Conservation (phyloP, 2,113 vertebrate species). For the Potamarius usumacintae region DNA sequence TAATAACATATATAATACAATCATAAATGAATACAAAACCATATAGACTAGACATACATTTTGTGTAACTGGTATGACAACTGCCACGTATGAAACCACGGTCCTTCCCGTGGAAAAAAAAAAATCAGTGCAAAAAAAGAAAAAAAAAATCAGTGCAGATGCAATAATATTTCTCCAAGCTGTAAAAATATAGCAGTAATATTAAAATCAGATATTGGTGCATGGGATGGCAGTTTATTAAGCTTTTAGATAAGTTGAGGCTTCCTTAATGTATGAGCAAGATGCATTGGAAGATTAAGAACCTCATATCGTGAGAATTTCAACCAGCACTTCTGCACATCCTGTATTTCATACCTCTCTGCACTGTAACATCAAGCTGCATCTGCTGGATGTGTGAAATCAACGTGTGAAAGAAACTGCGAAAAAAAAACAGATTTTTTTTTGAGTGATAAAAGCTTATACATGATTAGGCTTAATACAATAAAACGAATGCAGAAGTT, state of each 20-base stretch:
- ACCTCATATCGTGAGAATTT: slow-evolving; percentile 22
- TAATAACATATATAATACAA: background rate
- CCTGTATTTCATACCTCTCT: slow-evolving; percentile 16
- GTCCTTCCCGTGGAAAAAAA: slow-evolving; percentile 15
- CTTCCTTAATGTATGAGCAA: slow-evolving; percentile 3
- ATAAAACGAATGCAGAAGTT: background rate
- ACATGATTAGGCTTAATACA: background rate
- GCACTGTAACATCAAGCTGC: background rate
- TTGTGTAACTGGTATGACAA: background rate
- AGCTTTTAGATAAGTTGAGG: background rate
- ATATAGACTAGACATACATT: background rate
- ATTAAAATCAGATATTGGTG: background rate
- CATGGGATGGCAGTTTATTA: background rate
- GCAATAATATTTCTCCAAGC: background rate
- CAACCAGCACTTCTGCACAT: slow-evolving; percentile 26
- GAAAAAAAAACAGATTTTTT: background rate
- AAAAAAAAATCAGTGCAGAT: slow-evolving; percentile 32
- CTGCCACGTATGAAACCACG: background rate
- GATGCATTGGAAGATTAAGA: background rate
- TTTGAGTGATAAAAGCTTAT: background rate
- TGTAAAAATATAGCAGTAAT: background rate
- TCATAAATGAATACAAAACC: background rate
- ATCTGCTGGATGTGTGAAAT: background rate
- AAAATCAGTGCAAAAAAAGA: slow-evolving; percentile 40
- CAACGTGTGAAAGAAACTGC: background rate